phyloP scores from a whole-genome alignment of 2,888 invertebrate genomes.

The Melanargia galathea region DNA sequence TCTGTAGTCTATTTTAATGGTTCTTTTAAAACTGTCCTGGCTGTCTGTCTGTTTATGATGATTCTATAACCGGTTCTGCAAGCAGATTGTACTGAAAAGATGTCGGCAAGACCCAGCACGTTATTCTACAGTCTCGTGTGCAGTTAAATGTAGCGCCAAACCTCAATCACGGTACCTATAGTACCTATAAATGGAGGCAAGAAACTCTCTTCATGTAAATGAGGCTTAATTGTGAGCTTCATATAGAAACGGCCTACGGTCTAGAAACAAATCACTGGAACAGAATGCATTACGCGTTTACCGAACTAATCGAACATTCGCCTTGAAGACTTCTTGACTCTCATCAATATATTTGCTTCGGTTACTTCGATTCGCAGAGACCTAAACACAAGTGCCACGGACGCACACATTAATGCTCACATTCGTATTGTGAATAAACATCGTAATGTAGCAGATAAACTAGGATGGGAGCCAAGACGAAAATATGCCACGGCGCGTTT shows the following conservation, averaged over 20 bases:
- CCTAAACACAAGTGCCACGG: conserved; percentile 68
- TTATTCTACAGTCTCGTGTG: background rate
- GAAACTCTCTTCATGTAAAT: conserved; percentile 13
- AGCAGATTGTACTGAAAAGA: too few relatives aligned
- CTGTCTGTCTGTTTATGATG: too few relatives aligned
- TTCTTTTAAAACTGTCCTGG: too few relatives aligned
- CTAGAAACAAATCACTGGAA: conserved; percentile 21
- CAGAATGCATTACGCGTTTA: conserved; percentile 29
- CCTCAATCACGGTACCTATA: too few relatives aligned
- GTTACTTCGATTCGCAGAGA: conserved; percentile 46
- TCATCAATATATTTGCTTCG: conserved; percentile 39
- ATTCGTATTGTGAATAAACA: conserved; percentile 83
- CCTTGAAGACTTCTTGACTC: conserved; percentile 39
- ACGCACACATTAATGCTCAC: conserved; percentile 79
- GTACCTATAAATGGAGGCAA: too few relatives aligned
- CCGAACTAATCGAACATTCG: conserved; percentile 23
- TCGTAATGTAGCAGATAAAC: conserved; percentile 83
- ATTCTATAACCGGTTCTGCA: too few relatives aligned
- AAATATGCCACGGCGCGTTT: conserved; percentile 82
- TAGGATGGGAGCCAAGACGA: conserved; percentile 83
- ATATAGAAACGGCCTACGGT: background rate
- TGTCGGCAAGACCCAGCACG: too few relatives aligned
- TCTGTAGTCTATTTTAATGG: too few relatives aligned
- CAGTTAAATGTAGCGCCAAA: background rate
- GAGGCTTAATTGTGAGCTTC: background rate